Conservation (phyloP, 2,113 vertebrate genomes). For the Muntiacus muntjak region DNA sequence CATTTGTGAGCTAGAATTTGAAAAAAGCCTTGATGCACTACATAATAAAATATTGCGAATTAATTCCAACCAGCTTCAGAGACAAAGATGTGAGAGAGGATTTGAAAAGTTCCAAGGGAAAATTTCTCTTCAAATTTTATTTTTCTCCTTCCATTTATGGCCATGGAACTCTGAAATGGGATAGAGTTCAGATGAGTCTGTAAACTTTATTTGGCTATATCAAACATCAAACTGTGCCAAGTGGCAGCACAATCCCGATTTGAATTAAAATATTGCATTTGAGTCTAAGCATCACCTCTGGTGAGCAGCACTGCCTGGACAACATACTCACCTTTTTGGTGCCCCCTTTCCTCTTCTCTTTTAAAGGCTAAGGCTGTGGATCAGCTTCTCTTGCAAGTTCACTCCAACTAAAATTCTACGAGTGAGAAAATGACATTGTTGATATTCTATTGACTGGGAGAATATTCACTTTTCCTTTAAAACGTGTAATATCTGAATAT, state of each 20-base stretch:
- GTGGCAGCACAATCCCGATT: neutral
- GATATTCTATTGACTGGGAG: neutral
- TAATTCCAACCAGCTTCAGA: conserved; percentile 33
- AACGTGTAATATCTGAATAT: neutral
- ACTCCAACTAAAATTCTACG: neutral
- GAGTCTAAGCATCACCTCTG: neutral
- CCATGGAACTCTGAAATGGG: neutral
- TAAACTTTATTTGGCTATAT: neutral
- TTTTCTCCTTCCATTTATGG: neutral
- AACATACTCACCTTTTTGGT: neutral
- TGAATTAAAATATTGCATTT: neutral
- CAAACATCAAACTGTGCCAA: neutral
- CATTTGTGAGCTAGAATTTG: conserved; percentile 5
- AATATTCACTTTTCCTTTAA: neutral
- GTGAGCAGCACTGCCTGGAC: neutral
- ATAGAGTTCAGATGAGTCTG: neutral
- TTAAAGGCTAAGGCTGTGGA: neutral
- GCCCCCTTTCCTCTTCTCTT: neutral
- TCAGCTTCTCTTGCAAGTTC: neutral
- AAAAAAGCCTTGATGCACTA: neutral
- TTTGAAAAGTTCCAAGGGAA: neutral
- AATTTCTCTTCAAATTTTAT: neutral
- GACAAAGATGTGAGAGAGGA: neutral
- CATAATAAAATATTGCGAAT: conserved; percentile 31
- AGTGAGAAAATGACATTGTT: neutral